Percentiles rank a stretch among this genome's conserved stretches.
phyloP scores from a whole-genome alignment of 2,888 invertebrate genomes.

The Artemia sp. region DNA sequence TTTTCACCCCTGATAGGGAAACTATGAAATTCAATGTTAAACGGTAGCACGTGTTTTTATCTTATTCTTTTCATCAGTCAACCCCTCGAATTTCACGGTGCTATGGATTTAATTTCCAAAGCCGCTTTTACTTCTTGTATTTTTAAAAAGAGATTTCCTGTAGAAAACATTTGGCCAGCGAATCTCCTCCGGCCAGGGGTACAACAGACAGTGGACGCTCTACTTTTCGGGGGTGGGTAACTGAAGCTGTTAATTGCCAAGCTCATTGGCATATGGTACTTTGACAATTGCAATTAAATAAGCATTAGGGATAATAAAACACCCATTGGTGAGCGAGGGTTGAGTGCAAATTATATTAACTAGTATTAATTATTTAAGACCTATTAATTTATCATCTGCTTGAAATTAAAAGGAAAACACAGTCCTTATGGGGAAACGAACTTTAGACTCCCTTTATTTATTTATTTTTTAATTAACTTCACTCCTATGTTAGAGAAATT shows the following conservation, averaged over 20 bases:
- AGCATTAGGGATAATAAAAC: background rate
- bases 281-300: constrained; percentile 5
- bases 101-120: constrained; percentile 3
- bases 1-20: background rate
- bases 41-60: constrained; percentile 13
- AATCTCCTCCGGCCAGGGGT: background rate
- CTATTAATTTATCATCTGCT: too few species aligned
- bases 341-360: too few species aligned
- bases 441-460: too few species aligned
- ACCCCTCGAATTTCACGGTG: background rate
- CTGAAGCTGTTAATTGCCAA: constrained; percentile 7
- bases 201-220: constrained; percentile 6
- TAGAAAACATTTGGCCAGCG: constrained; percentile 15
- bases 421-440: too few species aligned
- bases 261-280: constrained; percentile 11
- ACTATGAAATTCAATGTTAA: background rate
- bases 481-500: too few species aligned
- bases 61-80: background rate
- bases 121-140: background rate
- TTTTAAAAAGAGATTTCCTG: constrained; percentile 14
- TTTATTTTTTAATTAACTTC: too few species aligned
- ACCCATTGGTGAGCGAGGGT: too few species aligned
- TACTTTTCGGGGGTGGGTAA: background rate
- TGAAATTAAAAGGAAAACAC: too few species aligned
- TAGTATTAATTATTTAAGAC: too few species aligned